A percentile compares a stretch with the other conserved stretches of the same genome.
Conservation (phyloP, 2,797 vertebrate species). For the Sparidentex hasta region DNA sequence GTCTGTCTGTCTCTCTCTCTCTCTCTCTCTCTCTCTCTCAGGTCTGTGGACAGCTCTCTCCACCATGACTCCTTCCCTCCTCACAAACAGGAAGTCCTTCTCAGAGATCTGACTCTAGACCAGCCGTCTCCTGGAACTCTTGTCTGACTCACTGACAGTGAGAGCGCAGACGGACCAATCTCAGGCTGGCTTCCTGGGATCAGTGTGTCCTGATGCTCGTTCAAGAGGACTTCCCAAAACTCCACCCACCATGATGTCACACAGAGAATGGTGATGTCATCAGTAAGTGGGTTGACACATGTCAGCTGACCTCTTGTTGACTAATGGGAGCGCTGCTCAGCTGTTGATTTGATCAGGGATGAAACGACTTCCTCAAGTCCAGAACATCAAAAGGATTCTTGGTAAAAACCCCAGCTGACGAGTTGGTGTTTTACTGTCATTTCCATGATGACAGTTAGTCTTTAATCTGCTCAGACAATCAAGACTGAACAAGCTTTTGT, state of each 20-base stretch:
- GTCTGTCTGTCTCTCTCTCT: conserved; percentile 21
- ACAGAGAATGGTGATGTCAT: conserved; percentile 15
- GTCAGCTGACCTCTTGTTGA: background rate
- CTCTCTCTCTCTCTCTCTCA: conserved; percentile 46
- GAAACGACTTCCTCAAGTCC: background rate
- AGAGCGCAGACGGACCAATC: conserved; percentile 13
- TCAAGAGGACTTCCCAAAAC: background rate
- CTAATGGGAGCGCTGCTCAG: background rate
- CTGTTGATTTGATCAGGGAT: conserved; percentile 6
- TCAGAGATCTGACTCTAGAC: conserved; percentile 68
- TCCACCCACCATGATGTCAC: background rate
- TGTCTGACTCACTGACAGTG: conserved; percentile 73
- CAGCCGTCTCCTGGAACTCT: conserved; percentile 84
- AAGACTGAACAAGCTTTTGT: conserved; percentile 32
- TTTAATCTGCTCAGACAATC: conserved; percentile 70
- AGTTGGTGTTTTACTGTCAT: background rate
- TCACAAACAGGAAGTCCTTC: conserved; percentile 78
- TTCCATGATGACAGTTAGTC: background rate
- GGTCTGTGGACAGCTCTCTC: conserved; percentile 74
- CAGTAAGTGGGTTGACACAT: too few relatives aligned
- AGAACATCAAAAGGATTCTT: conserved; percentile 3
- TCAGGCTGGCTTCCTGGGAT: conserved; percentile 33
- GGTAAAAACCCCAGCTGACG: background rate
- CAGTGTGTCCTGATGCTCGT: background rate
- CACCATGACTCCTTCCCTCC: conserved; percentile 75